Conservation (phyloP, 2,797 vertebrate genomes). For the Zenarchopterus dispar region DNA sequence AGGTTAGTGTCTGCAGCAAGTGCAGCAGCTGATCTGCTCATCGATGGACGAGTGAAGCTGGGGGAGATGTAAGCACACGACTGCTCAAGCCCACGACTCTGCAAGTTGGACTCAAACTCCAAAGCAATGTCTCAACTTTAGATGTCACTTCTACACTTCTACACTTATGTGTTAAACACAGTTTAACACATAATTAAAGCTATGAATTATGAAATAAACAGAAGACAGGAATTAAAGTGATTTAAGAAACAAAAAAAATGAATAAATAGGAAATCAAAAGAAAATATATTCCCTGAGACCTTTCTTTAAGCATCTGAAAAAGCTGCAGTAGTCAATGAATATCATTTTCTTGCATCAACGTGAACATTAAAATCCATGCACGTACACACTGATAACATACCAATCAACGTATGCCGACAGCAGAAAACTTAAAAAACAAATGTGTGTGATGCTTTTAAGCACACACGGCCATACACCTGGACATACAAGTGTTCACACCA, state of each 20-base stretch:
- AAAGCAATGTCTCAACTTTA: slow-evolving; percentile 20
- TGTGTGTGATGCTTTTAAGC: slow-evolving; percentile 51
- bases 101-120: slow-evolving; percentile 47
- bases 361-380: slow-evolving; percentile 47
- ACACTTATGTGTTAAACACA: too few relatives aligned
- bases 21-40: slow-evolving; percentile 58
- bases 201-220: too few relatives aligned
- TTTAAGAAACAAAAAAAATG: slow-evolving; percentile 5
- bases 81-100: slow-evolving; percentile 46
- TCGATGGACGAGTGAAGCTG: slow-evolving; percentile 54
- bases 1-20: slow-evolving; percentile 55
- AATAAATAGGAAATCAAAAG: slow-evolving; percentile 3
- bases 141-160: too few relatives aligned
- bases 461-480: slow-evolving; percentile 27
- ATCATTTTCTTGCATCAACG: slow-evolving; percentile 16
- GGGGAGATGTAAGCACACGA: slow-evolving; percentile 48
- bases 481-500: slow-evolving; percentile 46
- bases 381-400: slow-evolving; percentile 24
- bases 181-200: too few relatives aligned
- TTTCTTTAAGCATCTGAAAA: slow-evolving; percentile 5
- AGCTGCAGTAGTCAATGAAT: slow-evolving; percentile 21
- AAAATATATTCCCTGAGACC: slow-evolving; percentile 4
- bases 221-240: background rate
- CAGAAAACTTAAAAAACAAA: slow-evolving; percentile 22
- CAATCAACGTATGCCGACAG: slow-evolving; percentile 12